A percentile compares a stretch with the other conserved stretches of the same genome.
phyloP scores from a whole-genome alignment of 2,797 vertebrate genomes.

The Cottoperca gobio region DNA sequence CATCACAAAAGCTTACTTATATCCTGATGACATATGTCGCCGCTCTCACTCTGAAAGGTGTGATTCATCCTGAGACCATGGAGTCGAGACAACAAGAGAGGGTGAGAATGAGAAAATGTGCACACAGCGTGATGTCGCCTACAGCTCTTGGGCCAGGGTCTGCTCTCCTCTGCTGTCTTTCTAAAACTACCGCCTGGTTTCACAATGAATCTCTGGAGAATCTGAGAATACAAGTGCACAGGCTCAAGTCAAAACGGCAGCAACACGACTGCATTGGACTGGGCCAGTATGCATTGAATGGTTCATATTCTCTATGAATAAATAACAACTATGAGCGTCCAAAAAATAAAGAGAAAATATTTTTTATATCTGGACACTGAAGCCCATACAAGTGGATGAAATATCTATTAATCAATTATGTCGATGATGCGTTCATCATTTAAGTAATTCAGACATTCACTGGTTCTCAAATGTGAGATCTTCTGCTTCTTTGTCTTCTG shows the following conservation, averaged over 20 bases:
- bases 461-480: not conserved
- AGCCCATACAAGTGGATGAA: too few species aligned
- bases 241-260: not conserved
- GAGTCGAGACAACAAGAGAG: slow-evolving; percentile 2
- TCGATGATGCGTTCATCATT: not conserved
- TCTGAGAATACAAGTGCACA: not conserved
- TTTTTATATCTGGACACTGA: too few species aligned
- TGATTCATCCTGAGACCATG: slow-evolving; percentile 18
- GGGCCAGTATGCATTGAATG: too few species aligned
- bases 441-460: not conserved
- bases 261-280: not conserved
- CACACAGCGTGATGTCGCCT: not conserved
- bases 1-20: not conserved
- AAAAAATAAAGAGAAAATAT: too few species aligned
- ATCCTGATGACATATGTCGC: not conserved
- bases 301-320: too few species aligned
- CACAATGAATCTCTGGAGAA: too few species aligned
- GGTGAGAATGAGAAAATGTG: slow-evolving; percentile 6
- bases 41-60: slow-evolving; percentile 3
- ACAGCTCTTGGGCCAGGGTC: not conserved
- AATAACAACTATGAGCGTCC: too few species aligned
- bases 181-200: not conserved
- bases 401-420: too few species aligned
- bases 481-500: not conserved
- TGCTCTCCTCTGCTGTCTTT: not conserved